phyloP scores from a whole-genome alignment of 1,140 invertebrate species.

The Drosophila ambigua region DNA sequence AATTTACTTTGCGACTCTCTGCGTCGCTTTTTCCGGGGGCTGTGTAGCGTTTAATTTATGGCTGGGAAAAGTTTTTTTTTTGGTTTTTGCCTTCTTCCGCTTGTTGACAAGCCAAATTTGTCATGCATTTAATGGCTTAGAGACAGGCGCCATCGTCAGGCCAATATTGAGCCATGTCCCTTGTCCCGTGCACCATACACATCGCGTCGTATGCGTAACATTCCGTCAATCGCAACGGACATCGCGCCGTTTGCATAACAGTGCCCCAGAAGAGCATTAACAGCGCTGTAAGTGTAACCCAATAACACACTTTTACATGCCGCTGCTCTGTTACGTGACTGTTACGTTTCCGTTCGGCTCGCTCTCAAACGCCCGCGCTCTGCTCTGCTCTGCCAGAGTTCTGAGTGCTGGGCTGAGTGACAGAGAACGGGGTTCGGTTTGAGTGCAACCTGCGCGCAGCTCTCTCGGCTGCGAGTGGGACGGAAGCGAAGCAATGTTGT shows the following conservation, averaged over 20 bases:
- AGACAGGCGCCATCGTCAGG: constrained; percentile 46
- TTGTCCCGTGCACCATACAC: constrained; percentile 12
- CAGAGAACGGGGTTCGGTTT: constrained; percentile 28
- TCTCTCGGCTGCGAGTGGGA: constrained; percentile 28
- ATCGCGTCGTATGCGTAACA: constrained; percentile 32
- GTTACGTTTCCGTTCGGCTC: constrained; percentile 7
- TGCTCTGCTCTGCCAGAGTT: neutral
- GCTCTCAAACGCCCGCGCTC: constrained; percentile 2
- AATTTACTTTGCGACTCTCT: constrained; percentile 76
- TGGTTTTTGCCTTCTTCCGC: constrained; percentile 46
- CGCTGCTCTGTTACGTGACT: constrained; percentile 47
- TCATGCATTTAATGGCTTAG: constrained; percentile 77
- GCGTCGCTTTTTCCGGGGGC: neutral
- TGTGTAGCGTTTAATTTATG: constrained; percentile 60
- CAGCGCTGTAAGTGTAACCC: constrained; percentile 56
- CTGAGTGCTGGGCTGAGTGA: constrained; percentile 21
- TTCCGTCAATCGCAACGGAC: neutral
- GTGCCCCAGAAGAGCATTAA: constrained; percentile 2
- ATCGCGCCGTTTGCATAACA: neutral
- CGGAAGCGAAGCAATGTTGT: constrained; percentile 16
- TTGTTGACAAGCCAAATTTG: constrained; percentile 77
- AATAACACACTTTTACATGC: constrained; percentile 62
- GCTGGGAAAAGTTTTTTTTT: constrained; percentile 64
- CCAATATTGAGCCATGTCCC: constrained; percentile 32
- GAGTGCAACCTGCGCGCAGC: constrained; percentile 74